Evolutionary conservation across 2,797 vertebrate species (phyloP).

Genomic region (Notamacropus eugenii): DNA sequence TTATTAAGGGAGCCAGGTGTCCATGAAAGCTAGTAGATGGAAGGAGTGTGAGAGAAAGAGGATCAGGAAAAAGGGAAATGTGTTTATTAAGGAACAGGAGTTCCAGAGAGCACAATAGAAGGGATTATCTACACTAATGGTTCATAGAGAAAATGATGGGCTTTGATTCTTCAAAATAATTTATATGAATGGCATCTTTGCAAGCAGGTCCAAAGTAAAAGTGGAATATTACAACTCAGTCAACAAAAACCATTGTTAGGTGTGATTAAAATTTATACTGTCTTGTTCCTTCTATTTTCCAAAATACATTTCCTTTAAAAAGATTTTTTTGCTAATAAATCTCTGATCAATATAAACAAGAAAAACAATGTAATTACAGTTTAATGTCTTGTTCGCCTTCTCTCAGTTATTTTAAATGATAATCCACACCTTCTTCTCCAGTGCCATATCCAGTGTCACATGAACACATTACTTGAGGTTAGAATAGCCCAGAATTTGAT

Average conservation of each 20-base stretch:
- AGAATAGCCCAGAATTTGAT: slow-evolving; percentile 92
- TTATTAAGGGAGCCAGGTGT: background rate
- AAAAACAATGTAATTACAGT: slow-evolving; percentile 39
- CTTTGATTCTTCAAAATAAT: slow-evolving; percentile 15
- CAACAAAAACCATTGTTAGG: slow-evolving; percentile 38
- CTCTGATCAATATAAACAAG: background rate
- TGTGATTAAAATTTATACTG: background rate
- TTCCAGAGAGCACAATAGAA: too few species aligned
- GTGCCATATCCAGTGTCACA: slow-evolving; percentile 91
- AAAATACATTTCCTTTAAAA: too few species aligned
- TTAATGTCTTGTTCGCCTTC: slow-evolving; percentile 18
- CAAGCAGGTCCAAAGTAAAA: slow-evolving; percentile 40
- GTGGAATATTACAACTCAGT: slow-evolving; percentile 34
- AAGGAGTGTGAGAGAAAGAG: background rate
- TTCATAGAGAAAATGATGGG: slow-evolving; percentile 13
- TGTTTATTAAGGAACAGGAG: background rate
- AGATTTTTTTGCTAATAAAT: background rate
- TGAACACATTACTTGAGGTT: slow-evolving; percentile 86
- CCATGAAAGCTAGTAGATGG: background rate
- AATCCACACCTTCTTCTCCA: slow-evolving; percentile 93
- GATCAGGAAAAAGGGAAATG: background rate
- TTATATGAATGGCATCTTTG: slow-evolving; percentile 22
- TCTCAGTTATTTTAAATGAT: slow-evolving; percentile 32
- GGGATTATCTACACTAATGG: background rate
- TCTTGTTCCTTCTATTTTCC: background rate